phyloP scores from a whole-genome alignment of 2,113 vertebrate genomes.

The Oxyruncus cristatus region DNA sequence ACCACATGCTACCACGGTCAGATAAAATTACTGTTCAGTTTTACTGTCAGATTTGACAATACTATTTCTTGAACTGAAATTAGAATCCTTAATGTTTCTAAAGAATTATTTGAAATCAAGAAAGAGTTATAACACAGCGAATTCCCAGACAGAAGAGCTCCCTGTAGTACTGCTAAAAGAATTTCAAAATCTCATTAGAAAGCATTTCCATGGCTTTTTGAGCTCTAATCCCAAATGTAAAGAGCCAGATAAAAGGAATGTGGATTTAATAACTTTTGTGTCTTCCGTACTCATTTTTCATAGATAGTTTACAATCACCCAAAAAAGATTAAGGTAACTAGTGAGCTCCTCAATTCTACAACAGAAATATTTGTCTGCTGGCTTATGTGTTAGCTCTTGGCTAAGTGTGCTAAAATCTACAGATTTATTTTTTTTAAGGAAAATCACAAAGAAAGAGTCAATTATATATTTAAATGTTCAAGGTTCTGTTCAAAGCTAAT shows the following conservation, averaged over 20 bases:
- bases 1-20: background rate
- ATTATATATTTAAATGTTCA: background rate
- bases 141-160: background rate
- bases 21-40: background rate
- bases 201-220: background rate
- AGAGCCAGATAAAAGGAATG: background rate
- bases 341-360: background rate
- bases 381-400: background rate
- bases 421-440: background rate
- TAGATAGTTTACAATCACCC: background rate
- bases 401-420: background rate
- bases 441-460: background rate
- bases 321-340: background rate
- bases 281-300: background rate
- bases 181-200: constrained; percentile 23
- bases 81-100: background rate
- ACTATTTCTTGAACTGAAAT: background rate
- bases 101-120: background rate
- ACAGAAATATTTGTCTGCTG: background rate
- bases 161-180: background rate
- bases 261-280: background rate
- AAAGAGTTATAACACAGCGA: background rate
- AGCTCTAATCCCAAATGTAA: background rate
- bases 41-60: background rate
- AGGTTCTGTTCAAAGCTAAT: background rate